These are phyloP conservation scores for Drosophila anomalata DNA, from an alignment of 2,888 invertebrate species.

Conservation along the genomic window DNA sequence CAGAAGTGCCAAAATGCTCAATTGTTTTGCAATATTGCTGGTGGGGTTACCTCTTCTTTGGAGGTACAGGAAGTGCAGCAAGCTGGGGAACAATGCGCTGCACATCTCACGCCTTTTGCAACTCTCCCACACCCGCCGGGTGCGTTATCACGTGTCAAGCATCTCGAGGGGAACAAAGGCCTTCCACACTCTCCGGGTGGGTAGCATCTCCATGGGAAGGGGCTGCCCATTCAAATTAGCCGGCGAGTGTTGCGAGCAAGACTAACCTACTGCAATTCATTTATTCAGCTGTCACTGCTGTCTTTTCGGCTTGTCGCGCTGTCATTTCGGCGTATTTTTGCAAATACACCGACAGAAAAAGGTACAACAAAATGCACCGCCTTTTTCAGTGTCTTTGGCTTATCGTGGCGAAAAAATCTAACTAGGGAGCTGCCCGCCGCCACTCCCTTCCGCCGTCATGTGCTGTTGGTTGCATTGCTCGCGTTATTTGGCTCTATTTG, in stretches of 20 bases:
- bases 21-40: not conserved
- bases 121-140: constrained; percentile 64
- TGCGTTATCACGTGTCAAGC: constrained; percentile 71
- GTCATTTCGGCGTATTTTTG: constrained; percentile 70
- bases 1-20: not conserved
- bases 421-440: constrained; percentile 23
- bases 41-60: not conserved
- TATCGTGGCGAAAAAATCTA: constrained; percentile 59
- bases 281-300: constrained; percentile 67
- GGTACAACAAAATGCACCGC: constrained; percentile 26
- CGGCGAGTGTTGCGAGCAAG: constrained; percentile 49
- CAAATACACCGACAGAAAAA: constrained; percentile 41
- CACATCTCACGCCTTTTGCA: constrained; percentile 67
- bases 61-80: not conserved
- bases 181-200: constrained; percentile 67
- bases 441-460: constrained; percentile 24
- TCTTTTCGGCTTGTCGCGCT: constrained; percentile 51
- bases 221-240: constrained; percentile 74
- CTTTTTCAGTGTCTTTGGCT: constrained; percentile 50
- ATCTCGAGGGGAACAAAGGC: constrained; percentile 71
- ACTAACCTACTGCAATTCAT: constrained; percentile 71
- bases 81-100: constrained; percentile 44
- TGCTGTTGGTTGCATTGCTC: constrained; percentile 54
- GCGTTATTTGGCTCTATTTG: constrained; percentile 71
- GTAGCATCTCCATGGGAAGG: constrained; percentile 15